phyloP scores from a whole-genome alignment of 2,797 vertebrate species.

The Heterohyrax brucei region DNA sequence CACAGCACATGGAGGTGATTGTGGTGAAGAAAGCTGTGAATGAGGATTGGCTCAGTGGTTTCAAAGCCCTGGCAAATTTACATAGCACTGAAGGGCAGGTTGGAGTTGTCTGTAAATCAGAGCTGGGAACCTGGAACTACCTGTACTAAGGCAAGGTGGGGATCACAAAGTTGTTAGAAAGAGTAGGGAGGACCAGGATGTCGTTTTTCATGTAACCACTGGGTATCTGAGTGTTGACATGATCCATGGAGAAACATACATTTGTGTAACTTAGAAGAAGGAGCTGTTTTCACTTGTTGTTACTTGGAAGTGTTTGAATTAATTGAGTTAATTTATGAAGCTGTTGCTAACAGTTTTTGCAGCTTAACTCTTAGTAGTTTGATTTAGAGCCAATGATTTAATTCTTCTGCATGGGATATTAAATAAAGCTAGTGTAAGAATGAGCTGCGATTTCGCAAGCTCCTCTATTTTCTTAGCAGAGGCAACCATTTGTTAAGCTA shows the following conservation, averaged over 20 bases:
- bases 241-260: background rate
- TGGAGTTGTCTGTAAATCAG: too few relatives aligned
- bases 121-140: too few relatives aligned
- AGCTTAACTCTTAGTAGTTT: conserved; percentile 35
- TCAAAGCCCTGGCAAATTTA: too few relatives aligned
- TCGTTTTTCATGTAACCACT: background rate
- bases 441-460: conserved; percentile 49
- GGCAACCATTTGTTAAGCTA: conserved; percentile 72
- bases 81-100: too few relatives aligned
- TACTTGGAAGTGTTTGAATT: background rate
- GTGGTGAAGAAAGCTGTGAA: too few relatives aligned
- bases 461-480: conserved; percentile 68
- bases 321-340: conserved; percentile 57
- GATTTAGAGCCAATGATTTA: conserved; percentile 38
- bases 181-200: background rate
- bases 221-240: background rate
- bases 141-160: background rate
- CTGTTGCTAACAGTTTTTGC: conserved; percentile 38
- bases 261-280: conserved; percentile 26
- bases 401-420: conserved; percentile 35
- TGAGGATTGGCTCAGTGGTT: too few relatives aligned
- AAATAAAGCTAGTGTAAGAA: conserved; percentile 53
- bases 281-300: background rate
- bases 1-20: too few relatives aligned
- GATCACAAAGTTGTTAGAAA: background rate